Base-by-base conservation (phyloP, 2,888 invertebrate genomes). In the Apotomis capreana region DNA sequence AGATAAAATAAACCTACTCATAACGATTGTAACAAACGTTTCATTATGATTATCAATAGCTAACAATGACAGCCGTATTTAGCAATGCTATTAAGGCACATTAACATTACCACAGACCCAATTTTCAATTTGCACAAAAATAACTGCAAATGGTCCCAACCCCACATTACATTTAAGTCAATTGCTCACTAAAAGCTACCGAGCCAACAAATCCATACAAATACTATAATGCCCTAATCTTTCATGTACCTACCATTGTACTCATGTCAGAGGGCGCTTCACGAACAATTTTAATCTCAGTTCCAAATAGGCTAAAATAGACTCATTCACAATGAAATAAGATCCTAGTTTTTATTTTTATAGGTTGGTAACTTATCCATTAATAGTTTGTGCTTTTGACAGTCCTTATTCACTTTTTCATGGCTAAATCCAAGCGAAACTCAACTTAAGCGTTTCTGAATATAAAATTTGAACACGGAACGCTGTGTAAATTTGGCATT, bases 241-340 rank as follows among this genome's bases (percentile, higher is more conserved):
- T 76, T 81, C 79, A 81, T 76, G 52, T 73, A 61, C 75, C 71
- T 73, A 61, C 75, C 71, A 76, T 77, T 78, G 79, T 81, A 15
- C 60, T 63, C 60, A 78, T 78, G 79, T 78, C 79, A 80, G 71
- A 80, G 76, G 77, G 77, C 78, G 73, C 76, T 72, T 65, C 26
- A 15, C 3, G 5, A 26, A 46, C 65, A 8, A 49, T 36, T n/a
- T 65, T 65, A 65, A 46, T n/a, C 26, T 3, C 8, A 65, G 15
- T 2, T 36, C 9, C 2, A 46, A 36, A n/a, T 5, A 4, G 26
- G 26, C n/a, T n/a, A 57, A 46, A 65, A n/a, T 46, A n/a, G 0
- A 57, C 57, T 46, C 55, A 57, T 26, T 3, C 4, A 9, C 44
- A 36, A 8, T 65, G 57, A n/a, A 3, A 8, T 57, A 65, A 26